Percentiles rank a stretch among this genome's conserved stretches.
phyloP scores from a whole-genome alignment of 2,113 vertebrate species.

The Anthoscopus minutus region DNA sequence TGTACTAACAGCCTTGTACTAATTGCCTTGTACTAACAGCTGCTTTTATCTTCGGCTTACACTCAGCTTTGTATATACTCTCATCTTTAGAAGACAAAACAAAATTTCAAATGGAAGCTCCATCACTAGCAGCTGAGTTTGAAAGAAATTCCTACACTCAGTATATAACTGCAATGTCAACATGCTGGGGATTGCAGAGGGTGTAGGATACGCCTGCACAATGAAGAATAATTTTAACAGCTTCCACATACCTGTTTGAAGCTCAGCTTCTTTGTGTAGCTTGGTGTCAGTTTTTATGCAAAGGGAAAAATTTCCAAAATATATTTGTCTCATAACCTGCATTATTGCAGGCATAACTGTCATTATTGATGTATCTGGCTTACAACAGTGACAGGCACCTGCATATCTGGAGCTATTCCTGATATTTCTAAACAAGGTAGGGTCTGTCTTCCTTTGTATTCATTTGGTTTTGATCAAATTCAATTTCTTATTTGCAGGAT shows the following conservation, averaged over 20 bases:
- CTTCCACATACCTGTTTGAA: not conserved
- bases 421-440: not conserved
- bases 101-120: not conserved
- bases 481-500: not conserved
- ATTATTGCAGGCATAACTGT: not conserved
- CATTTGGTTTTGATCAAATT: not conserved
- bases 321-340: not conserved
- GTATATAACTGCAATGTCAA: not conserved
- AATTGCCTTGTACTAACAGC: not conserved
- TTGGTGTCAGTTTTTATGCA: not conserved
- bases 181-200: not conserved
- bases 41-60: not conserved
- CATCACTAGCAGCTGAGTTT: not conserved
- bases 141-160: not conserved
- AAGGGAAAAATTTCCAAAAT: not conserved
- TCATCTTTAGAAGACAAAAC: not conserved
- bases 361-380: not conserved
- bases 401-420: not conserved
- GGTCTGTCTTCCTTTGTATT: not conserved
- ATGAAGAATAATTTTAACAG: not conserved
- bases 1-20: too few species aligned
- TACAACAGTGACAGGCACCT: not conserved
- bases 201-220: not conserved
- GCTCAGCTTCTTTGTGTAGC: not conserved
- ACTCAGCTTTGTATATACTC: not conserved